Evolutionary conservation across 1,140 invertebrate species (phyloP).

Genomic region (Drosophila funebris): DNA sequence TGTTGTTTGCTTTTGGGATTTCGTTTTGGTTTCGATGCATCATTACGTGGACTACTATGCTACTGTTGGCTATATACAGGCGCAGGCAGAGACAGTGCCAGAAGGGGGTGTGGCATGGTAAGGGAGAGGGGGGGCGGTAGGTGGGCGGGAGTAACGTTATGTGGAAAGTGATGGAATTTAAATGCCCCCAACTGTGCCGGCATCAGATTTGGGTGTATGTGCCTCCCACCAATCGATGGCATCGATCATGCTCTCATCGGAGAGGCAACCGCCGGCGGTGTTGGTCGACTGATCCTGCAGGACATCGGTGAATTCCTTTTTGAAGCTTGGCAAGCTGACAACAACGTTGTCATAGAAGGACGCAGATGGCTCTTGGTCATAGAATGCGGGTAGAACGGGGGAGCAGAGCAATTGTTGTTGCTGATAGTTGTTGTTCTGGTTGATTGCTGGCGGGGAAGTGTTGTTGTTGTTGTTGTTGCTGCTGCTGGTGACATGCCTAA

Average conservation of each 20-base stretch:
- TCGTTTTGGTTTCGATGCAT: conserved; percentile 47
- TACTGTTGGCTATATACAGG: neutral
- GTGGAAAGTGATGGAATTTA: neutral
- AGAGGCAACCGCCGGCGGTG: conserved; percentile 55
- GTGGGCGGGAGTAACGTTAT: too few relatives aligned
- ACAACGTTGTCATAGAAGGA: conserved; percentile 75
- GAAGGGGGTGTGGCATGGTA: neutral
- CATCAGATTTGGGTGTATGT: conserved; percentile 81
- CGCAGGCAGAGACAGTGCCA: too few relatives aligned
- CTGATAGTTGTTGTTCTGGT: conserved; percentile 30
- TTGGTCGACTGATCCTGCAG: conserved; percentile 69
- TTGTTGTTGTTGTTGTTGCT: conserved; percentile 27
- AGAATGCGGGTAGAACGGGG: conserved; percentile 63
- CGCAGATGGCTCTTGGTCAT: conserved; percentile 58
- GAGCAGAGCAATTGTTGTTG: conserved; percentile 51
- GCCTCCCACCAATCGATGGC: conserved; percentile 85
- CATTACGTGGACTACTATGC: conserved; percentile 60
- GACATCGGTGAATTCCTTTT: conserved; percentile 80
- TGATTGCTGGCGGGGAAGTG: conserved; percentile 35
- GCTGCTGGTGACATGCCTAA: conserved; percentile 42
- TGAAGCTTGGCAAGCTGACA: conserved; percentile 64
- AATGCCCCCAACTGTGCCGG: conserved; percentile 40
- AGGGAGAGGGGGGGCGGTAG: too few relatives aligned
- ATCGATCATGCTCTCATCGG: conserved; percentile 84
- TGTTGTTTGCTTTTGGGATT: conserved; percentile 2